phyloP scores from a whole-genome alignment of 2,888 invertebrate species.

The Neocrepidodera transversa region DNA sequence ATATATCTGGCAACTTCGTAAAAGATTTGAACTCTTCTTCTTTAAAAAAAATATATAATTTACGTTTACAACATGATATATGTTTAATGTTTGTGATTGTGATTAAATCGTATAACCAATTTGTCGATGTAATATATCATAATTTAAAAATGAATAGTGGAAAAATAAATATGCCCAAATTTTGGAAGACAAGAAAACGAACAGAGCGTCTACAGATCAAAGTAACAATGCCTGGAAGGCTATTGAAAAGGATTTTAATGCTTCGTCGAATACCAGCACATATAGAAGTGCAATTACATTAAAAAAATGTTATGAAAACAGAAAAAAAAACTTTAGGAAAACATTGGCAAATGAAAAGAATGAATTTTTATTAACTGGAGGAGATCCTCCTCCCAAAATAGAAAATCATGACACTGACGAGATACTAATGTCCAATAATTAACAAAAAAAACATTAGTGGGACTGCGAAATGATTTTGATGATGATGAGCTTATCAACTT shows the following conservation, averaged over 20 bases:
- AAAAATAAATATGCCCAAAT: constrained; percentile 10
- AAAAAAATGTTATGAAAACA: constrained; percentile 13
- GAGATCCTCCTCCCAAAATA: constrained; percentile 7
- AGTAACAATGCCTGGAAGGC: constrained; percentile 9
- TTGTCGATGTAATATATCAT: no score
- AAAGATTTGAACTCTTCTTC: no score
- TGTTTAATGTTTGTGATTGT: no score
- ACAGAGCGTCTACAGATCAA: not conserved
- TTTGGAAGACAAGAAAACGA: constrained; percentile 10
- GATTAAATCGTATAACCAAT: no score
- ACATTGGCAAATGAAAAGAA: constrained; percentile 12
- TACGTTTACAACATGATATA: no score
- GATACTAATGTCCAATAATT: no score
- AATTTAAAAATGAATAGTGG: no score
- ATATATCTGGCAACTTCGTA: no score
- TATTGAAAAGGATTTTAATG: not conserved
- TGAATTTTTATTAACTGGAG: constrained; percentile 6
- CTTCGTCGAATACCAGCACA: not conserved
- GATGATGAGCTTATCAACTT: no score
- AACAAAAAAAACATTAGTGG: no score
- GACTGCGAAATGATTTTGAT: no score
- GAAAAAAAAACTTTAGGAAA: constrained; percentile 12
- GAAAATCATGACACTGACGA: not conserved
- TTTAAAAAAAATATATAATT: no score
- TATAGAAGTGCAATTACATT: constrained; percentile 13